A percentile compares a stretch with the other conserved stretches of the same genome.
Evolutionary conservation across 2,113 vertebrate genomes (phyloP).

Genomic region (Sminthopsis crassicaudata): DNA sequence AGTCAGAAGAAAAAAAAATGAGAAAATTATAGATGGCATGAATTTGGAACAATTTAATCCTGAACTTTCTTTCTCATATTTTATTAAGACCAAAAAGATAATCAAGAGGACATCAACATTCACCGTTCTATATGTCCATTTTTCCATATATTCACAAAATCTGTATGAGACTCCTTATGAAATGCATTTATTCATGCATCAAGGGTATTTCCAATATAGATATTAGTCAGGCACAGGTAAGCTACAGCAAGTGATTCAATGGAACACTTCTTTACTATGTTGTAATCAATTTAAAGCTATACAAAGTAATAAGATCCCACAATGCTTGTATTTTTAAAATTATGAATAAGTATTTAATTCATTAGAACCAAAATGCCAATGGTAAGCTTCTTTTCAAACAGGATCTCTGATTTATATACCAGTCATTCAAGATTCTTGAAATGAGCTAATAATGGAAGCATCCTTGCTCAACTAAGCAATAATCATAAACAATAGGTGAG

Average conservation of each 20-base stretch:
- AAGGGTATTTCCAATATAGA: not conserved
- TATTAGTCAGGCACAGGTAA: not conserved
- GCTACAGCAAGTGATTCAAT: not conserved
- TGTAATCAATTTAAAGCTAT: not conserved
- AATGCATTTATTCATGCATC: not conserved
- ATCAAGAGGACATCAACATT: not conserved
- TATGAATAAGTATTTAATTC: not conserved
- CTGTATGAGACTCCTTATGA: not conserved
- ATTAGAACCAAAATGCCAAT: not conserved
- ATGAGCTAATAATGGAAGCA: not conserved
- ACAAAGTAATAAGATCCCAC: not conserved
- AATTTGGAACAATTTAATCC: not conserved
- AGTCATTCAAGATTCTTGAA: not conserved
- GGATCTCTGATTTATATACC: not conserved
- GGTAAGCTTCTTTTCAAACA: not conserved
- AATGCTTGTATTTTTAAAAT: not conserved
- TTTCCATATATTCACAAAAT: not conserved
- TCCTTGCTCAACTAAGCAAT: not conserved
- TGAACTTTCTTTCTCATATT: not conserved
- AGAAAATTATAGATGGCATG: not conserved
- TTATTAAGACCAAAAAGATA: not conserved
- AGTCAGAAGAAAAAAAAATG: not conserved
- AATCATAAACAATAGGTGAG: not conserved
- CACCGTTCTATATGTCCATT: not conserved
- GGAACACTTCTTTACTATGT: not conserved